Evolutionary conservation across 2,113 vertebrate species (phyloP).

Genomic region (Pithys albifrons): DNA sequence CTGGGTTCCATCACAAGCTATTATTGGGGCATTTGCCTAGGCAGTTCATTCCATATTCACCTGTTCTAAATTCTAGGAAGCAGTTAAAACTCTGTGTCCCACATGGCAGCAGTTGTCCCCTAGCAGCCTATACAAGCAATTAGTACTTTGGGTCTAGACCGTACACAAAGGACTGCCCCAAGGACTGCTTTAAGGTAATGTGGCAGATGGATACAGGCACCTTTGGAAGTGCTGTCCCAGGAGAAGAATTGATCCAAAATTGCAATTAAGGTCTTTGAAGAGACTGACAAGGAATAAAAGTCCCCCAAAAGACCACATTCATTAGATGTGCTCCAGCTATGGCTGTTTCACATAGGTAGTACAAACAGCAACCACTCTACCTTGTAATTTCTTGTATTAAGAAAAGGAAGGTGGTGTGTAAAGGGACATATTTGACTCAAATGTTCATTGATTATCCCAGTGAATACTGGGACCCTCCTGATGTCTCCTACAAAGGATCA

Average conservation of each 20-base stretch:
- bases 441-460: background rate
- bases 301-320: background rate
- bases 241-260: background rate
- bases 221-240: background rate
- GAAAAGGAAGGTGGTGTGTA: background rate
- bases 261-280: background rate
- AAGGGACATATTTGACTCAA: background rate
- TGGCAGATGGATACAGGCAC: background rate
- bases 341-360: background rate
- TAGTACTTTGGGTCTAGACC: background rate
- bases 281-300: background rate
- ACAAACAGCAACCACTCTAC: background rate
- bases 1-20: background rate
- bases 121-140: background rate
- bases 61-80: background rate
- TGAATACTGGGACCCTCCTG: background rate
- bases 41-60: background rate
- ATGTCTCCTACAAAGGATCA: background rate
- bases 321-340: background rate
- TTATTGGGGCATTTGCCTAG: background rate
- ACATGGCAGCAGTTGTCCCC: background rate
- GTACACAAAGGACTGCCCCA: background rate
- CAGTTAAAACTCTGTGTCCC: background rate
- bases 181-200: background rate
- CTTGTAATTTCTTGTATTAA: background rate